These are phyloP conservation scores for Eulithis testata DNA, from an alignment of 2,888 invertebrate species.

Conservation along the genomic window DNA sequence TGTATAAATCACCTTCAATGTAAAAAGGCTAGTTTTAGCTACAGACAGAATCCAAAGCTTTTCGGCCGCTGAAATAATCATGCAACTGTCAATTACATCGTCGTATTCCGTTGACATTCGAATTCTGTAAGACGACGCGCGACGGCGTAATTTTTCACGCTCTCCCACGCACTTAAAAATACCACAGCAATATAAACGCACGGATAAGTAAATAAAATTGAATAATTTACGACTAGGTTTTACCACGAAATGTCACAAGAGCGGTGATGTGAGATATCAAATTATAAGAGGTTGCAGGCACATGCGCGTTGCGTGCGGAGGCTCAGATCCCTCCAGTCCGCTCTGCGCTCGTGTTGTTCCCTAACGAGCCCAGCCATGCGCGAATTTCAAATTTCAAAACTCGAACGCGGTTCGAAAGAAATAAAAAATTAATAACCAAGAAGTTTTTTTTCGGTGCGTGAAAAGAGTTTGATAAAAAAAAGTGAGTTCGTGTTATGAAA, in stretches of 20 bases:
- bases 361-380: conserved; percentile 66
- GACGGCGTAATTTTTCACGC: conserved; percentile 7
- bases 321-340: conserved; percentile 69
- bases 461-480: conserved; percentile 29
- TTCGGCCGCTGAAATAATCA: background rate
- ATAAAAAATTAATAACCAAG: conserved; percentile 39
- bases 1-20: no score
- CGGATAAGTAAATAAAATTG: conserved; percentile 76
- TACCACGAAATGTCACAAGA: conserved; percentile 78
- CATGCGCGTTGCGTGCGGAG: conserved; percentile 63
- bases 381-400: conserved; percentile 58
- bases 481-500: conserved; percentile 48
- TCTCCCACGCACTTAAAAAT: conserved; percentile 50
- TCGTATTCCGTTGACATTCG: conserved; percentile 11
- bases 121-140: conserved; percentile 16
- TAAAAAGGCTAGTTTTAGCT: no score
- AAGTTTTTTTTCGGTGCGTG: conserved; percentile 30
- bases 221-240: conserved; percentile 79
- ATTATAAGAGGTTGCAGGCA: conserved; percentile 76
- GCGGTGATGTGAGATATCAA: conserved; percentile 80
- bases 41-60: no score
- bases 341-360: conserved; percentile 63
- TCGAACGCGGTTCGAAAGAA: conserved; percentile 58
- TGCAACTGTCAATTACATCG: conserved; percentile 7
- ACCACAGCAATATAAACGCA: conserved; percentile 60